phyloP scores from a whole-genome alignment of 2,113 vertebrate genomes.

The Caranx ignobilis region DNA sequence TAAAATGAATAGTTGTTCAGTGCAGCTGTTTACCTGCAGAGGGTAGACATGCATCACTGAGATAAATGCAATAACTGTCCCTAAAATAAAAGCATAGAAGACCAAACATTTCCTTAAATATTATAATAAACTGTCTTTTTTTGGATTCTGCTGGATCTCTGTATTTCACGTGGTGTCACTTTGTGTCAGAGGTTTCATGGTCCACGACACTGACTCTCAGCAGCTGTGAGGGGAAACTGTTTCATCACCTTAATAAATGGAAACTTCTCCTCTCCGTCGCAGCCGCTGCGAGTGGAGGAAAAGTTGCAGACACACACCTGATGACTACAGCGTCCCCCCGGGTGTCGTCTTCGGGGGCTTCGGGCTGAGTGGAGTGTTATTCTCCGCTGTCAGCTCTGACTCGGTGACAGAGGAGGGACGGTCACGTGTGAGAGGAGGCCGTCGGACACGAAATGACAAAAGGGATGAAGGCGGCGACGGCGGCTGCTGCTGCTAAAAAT shows the following conservation, averaged over 20 bases:
- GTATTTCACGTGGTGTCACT: not conserved
- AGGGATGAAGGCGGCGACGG: not conserved
- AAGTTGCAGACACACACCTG: constrained; percentile 45
- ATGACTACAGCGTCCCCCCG: constrained; percentile 50
- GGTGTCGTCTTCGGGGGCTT: constrained; percentile 56
- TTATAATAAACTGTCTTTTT: not conserved
- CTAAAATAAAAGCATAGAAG: too few species aligned
- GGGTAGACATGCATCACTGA: too few species aligned
- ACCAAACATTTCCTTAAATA: too few species aligned
- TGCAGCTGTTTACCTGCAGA: too few species aligned
- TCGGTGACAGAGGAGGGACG: constrained; percentile 32
- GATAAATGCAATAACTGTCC: too few species aligned
- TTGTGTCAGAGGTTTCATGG: not conserved
- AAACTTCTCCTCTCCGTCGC: constrained; percentile 57
- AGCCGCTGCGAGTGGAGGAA: constrained; percentile 31
- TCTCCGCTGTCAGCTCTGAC: constrained; percentile 51
- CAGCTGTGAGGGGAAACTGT: constrained; percentile 49
- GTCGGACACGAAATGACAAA: constrained; percentile 41
- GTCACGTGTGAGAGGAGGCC: not conserved
- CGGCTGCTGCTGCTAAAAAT: constrained; percentile 53
- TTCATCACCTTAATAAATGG: constrained; percentile 74
- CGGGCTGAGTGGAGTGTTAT: constrained; percentile 41
- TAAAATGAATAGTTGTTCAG: too few species aligned
- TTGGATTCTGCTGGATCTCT: not conserved
- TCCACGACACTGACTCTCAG: not conserved